Evolutionary conservation across 2,888 invertebrate genomes (phyloP).

Genomic region (Ophion slaviceki): DNA sequence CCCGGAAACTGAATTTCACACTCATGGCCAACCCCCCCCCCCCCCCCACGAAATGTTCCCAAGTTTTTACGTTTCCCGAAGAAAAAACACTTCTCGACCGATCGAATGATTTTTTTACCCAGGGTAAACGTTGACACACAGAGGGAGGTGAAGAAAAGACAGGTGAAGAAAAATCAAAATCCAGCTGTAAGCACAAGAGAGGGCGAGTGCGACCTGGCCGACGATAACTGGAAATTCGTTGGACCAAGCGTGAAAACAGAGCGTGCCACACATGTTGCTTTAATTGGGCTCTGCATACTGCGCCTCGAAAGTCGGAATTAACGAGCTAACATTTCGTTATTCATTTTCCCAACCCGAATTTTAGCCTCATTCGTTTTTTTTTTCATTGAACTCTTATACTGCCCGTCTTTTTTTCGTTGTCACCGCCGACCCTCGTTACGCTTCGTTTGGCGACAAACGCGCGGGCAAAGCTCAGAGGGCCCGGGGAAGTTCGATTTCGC

Average conservation of each 20-base stretch:
- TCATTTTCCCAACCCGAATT: background rate
- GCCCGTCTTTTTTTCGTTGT: background rate
- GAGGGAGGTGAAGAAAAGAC: background rate
- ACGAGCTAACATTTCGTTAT: slow-evolving; percentile 44
- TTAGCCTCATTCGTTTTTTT: background rate
- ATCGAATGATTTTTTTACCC: background rate
- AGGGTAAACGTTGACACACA: background rate
- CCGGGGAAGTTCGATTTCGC: slow-evolving; percentile 15
- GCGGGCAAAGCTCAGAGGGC: background rate
- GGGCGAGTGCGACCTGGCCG: background rate
- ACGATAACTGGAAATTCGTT: slow-evolving; percentile 5
- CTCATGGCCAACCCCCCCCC: too few relatives aligned
- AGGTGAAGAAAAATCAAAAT: background rate
- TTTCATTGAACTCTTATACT: background rate
- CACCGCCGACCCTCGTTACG: slow-evolving; percentile 5
- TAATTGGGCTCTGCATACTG: slow-evolving; percentile 48
- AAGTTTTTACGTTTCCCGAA: background rate
- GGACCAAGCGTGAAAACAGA: slow-evolving; percentile 28
- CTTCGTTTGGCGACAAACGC: slow-evolving; percentile 7
- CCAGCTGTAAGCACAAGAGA: background rate
- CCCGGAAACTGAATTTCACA: too few relatives aligned
- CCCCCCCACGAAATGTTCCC: too few relatives aligned
- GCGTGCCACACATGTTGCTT: slow-evolving; percentile 33
- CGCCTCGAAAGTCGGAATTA: slow-evolving; percentile 54
- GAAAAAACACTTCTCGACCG: background rate